Evolutionary conservation across 2,888 invertebrate species (phyloP), one percentile per base, ranked within the genome.

Genomic region (Hartigia nigra): DNA sequence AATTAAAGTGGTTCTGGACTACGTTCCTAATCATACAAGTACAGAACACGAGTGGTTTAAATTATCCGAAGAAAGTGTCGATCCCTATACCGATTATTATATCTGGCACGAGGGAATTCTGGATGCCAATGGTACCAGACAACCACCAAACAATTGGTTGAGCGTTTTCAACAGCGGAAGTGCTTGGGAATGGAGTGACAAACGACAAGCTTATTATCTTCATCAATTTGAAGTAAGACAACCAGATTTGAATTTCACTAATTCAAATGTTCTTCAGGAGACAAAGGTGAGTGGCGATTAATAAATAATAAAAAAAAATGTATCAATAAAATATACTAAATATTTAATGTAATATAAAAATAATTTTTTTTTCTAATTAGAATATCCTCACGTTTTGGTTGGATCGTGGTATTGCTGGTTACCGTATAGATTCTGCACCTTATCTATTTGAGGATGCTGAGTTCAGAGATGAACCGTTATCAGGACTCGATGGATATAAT

Each of bases 391-490:
- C 92, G 82, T 97, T 95, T 87, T 98, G 98, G 98, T 89, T 98
- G 75, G 94, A 95, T 77, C 94, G 95, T 85, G 98, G 97, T 0
- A 94, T 98, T 0, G 96, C 96, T 87, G 98, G 98, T 0, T 97
- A 98, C 87, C 94, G 98, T 85, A 93, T 98, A 69, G 96, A 97
- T 87, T 96, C 97, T 1, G 93, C 96, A 23, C 92, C 93, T 4
- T 94, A 94, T 91, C 88, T 95, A 69, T 95, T 93, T 82, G 96
- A 96, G 91, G 93, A 91, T 39, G 93, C 93, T 23, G 82, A 90
- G 76, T 92, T 93, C 69, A 91, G 91, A 0, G 93, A 95, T 88
- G 95, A 95, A 88, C 95, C 94, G 1, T 81, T 90, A 31, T 92
- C 93, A 69, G 92, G 92, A 76, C 84, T 82, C 2, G 83, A 88